Evolutionary conservation across 2,888 invertebrate genomes (phyloP).

Genomic region (Junonia oenone): DNA sequence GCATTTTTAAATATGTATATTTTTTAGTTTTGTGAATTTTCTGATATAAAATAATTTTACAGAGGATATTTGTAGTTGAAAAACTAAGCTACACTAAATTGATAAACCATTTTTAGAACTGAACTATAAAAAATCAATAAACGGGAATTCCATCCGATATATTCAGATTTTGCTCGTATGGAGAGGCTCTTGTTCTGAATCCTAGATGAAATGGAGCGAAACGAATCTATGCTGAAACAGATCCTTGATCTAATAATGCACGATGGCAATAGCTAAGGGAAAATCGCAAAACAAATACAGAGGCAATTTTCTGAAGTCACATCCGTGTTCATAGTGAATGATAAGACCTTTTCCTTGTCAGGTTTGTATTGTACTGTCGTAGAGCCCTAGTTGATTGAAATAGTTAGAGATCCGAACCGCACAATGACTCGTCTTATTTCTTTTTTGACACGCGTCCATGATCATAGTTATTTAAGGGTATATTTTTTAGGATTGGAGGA

Average conservation of each 20-base stretch:
- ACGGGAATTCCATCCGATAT: background rate
- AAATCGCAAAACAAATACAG: slow-evolving; percentile 20
- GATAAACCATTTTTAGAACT: background rate
- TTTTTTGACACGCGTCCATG: background rate
- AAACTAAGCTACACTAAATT: background rate
- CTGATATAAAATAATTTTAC: too few species aligned
- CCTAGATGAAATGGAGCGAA: slow-evolving; percentile 1
- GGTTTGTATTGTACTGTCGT: slow-evolving; percentile 17
- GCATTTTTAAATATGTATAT: too few species aligned
- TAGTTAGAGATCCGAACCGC: slow-evolving; percentile 1
- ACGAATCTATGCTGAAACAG: slow-evolving; percentile 4
- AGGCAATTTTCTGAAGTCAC: slow-evolving; percentile 14
- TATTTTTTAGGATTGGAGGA: background rate
- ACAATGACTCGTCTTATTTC: slow-evolving; percentile 5
- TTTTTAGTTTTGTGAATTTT: too few species aligned
- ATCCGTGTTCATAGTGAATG: slow-evolving; percentile 11
- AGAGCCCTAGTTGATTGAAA: slow-evolving; percentile 13
- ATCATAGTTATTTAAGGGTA: background rate
- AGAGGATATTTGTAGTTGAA: too few species aligned
- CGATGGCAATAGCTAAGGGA: slow-evolving; percentile 8
- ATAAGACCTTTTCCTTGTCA: slow-evolving; percentile 20
- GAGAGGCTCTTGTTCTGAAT: slow-evolving; percentile 1
- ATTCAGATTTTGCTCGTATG: background rate
- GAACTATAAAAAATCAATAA: background rate
- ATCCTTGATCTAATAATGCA: slow-evolving; percentile 11